phyloP scores from a whole-genome alignment of 2,797 vertebrate genomes.

The Salmo trutta region DNA sequence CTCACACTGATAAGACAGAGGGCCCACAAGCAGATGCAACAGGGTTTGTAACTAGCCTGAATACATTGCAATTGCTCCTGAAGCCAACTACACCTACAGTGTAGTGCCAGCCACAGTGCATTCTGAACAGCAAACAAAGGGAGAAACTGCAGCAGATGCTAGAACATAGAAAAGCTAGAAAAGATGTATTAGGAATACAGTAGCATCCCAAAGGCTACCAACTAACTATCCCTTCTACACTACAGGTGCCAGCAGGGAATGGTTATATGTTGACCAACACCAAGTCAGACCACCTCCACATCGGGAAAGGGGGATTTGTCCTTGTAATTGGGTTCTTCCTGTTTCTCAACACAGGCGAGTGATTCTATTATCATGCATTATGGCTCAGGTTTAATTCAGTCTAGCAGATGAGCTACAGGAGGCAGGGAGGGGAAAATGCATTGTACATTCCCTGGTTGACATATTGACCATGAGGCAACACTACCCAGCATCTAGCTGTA shows the following conservation, averaged over 20 bases:
- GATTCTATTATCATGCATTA: slow-evolving; percentile 35
- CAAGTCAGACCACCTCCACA: slow-evolving; percentile 43
- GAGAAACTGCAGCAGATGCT: not conserved
- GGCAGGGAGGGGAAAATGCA: not conserved
- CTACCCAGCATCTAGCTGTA: not conserved
- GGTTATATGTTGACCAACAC: slow-evolving; percentile 48
- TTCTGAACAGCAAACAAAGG: not conserved
- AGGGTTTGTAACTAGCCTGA: too few species aligned
- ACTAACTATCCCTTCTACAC: too few species aligned
- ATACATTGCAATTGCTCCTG: not conserved
- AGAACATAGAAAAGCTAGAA: too few species aligned
- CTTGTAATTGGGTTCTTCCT: slow-evolving; percentile 33
- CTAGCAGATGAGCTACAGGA: not conserved
- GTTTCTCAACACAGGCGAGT: slow-evolving; percentile 15
- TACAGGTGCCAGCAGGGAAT: slow-evolving; percentile 20
- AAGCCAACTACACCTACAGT: not conserved
- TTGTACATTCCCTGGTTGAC: slow-evolving; percentile 11
- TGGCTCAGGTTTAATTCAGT: not conserved
- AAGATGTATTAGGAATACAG: too few species aligned
- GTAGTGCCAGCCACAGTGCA: not conserved
- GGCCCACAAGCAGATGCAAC: not conserved
- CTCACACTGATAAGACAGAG: slow-evolving; percentile 24
- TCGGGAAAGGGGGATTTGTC: slow-evolving; percentile 27
- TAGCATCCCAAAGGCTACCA: too few species aligned
- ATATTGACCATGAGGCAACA: slow-evolving; percentile 14